Evolutionary conservation across 2,888 invertebrate species (phyloP).

Genomic region (Aplocera efformata): DNA sequence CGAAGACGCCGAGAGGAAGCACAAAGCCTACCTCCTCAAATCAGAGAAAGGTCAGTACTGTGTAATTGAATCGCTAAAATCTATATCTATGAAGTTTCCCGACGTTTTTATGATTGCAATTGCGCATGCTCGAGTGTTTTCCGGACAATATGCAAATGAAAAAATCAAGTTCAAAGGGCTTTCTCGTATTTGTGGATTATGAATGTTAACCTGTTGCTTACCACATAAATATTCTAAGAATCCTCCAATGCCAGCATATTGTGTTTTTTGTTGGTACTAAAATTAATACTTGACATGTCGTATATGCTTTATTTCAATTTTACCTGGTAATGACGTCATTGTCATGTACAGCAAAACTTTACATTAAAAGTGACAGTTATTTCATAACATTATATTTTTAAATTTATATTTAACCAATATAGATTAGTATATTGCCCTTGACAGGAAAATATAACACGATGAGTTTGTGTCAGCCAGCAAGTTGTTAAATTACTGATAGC

Average conservation of each 20-base stretch:
- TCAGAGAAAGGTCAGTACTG: slow-evolving; percentile 84
- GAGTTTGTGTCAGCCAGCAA: too few relatives aligned
- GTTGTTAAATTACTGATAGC: too few relatives aligned
- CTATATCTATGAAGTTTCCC: slow-evolving; percentile 3
- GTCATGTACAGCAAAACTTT: too few relatives aligned
- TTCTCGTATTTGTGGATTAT: slow-evolving; percentile 72
- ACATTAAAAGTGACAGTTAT: too few relatives aligned
- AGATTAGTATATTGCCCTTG: too few relatives aligned
- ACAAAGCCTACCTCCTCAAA: slow-evolving; percentile 84
- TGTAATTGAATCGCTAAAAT: slow-evolving; percentile 15
- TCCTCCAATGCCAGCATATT: slow-evolving; percentile 48
- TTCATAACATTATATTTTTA: too few relatives aligned
- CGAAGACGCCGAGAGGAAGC: slow-evolving; percentile 85
- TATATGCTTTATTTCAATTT: background rate
- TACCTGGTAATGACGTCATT: slow-evolving; percentile 9
- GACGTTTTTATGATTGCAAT: slow-evolving; percentile 30
- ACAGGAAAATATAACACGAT: too few relatives aligned
- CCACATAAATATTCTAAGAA: slow-evolving; percentile 60
- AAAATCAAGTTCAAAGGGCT: slow-evolving; percentile 61
- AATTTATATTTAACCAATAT: too few relatives aligned
- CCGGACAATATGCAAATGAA: slow-evolving; percentile 63
- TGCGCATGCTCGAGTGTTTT: slow-evolving; percentile 65
- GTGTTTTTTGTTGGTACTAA: slow-evolving; percentile 29
- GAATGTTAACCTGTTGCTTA: slow-evolving; percentile 74
- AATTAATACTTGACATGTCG: background rate